Evolutionary conservation across 2,888 invertebrate genomes (phyloP).

Genomic region (Ennomos quercinarius): DNA sequence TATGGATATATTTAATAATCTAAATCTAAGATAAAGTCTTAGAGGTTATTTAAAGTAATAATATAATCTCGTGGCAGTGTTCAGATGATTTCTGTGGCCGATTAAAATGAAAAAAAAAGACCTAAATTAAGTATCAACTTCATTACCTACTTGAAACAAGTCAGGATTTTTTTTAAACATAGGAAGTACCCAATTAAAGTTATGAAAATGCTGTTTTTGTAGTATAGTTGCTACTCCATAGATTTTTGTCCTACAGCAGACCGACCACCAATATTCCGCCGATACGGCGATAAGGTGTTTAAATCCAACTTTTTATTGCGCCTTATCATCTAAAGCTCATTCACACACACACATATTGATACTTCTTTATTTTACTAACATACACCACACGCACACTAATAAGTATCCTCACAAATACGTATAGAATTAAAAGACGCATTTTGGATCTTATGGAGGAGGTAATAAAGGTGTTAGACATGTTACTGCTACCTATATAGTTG

Average conservation of each 20-base stretch:
- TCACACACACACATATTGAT: conserved; percentile 60
- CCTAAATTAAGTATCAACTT: too few relatives aligned
- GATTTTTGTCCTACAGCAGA: conserved; percentile 42
- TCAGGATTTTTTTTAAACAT: too few relatives aligned
- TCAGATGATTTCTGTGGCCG: too few relatives aligned
- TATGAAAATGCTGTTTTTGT: neutral
- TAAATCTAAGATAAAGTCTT: too few relatives aligned
- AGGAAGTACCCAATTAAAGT: too few relatives aligned
- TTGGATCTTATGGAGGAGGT: conserved; percentile 5
- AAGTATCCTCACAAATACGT: too few relatives aligned
- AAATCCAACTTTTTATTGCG: conserved; percentile 77
- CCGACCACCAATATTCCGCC: conserved; percentile 59
- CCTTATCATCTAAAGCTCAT: conserved; percentile 72
- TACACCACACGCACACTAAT: conserved; percentile 28
- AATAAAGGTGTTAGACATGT: conserved; percentile 1
- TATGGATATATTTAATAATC: too few relatives aligned
- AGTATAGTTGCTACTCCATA: conserved; percentile 42
- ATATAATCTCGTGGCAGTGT: too few relatives aligned
- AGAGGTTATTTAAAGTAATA: too few relatives aligned
- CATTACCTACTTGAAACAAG: too few relatives aligned
- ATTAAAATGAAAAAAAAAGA: too few relatives aligned
- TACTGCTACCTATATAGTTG: neutral
- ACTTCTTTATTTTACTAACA: conserved; percentile 47
- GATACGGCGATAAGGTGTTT: conserved; percentile 73
- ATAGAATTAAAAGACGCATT: neutral